These are phyloP conservation scores for Isotomurus palustris DNA, from an alignment of 2,888 invertebrate species.

Conservation along the genomic window DNA sequence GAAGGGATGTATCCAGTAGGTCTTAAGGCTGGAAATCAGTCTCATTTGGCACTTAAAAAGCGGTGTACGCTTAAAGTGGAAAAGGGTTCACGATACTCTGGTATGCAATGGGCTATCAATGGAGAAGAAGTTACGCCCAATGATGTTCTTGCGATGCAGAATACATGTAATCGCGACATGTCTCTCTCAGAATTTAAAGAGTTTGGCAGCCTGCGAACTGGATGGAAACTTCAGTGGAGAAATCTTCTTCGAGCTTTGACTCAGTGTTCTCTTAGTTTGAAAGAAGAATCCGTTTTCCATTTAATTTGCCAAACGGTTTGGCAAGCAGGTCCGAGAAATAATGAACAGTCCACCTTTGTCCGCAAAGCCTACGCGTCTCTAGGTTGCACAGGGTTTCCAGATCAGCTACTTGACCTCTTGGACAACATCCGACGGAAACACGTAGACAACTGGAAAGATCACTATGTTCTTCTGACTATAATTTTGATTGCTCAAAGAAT, in stretches of 20 bases:
- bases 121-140: conserved; percentile 4
- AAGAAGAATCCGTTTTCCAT: conserved; percentile 18
- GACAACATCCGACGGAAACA: conserved; percentile 10
- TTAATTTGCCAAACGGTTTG: conserved; percentile 18
- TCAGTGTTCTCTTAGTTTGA: conserved; percentile 10
- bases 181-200: conserved; percentile 15
- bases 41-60: neutral
- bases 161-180: conserved; percentile 20
- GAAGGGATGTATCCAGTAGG: neutral
- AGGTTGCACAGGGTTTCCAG: neutral
- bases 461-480: conserved; percentile 14
- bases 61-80: conserved; percentile 5
- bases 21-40: neutral
- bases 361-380: conserved; percentile 15
- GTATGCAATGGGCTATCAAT: conserved; percentile 14
- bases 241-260: conserved; percentile 16
- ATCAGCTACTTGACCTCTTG: conserved; percentile 13
- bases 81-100: conserved; percentile 3
- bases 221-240: conserved; percentile 10
- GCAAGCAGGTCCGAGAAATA: conserved; percentile 11
- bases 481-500: conserved; percentile 12
- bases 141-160: conserved; percentile 16
- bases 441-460: conserved; percentile 21
- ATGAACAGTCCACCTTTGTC: neutral
- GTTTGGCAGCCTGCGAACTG: conserved; percentile 11